Conservation (phyloP, 53 echinoderm and acorn worm genomes). For the Mesocentrotus franciscanus region DNA sequence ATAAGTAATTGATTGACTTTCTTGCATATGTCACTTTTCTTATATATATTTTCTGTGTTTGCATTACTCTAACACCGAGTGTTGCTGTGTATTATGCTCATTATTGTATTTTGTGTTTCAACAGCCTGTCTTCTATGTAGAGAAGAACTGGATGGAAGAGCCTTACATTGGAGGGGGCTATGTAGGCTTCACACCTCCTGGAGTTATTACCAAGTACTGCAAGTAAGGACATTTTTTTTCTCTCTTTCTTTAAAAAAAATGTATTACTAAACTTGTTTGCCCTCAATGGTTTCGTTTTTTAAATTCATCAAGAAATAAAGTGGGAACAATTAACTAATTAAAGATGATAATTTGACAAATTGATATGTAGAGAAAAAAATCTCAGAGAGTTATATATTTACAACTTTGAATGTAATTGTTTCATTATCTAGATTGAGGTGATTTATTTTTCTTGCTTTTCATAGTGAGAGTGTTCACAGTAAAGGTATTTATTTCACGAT, state of each 20-base stretch:
- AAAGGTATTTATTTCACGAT: neutral
- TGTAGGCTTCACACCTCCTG: constrained; percentile 73
- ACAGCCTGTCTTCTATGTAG: constrained; percentile 79
- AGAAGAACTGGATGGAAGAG: constrained; percentile 92
- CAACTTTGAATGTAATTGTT: no score
- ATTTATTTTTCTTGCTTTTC: neutral
- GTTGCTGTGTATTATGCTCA: no score
- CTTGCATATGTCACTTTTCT: no score
- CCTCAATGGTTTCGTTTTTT: neutral
- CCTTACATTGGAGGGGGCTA: constrained; percentile 87
- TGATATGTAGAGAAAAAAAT: neutral
- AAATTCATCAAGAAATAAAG: neutral
- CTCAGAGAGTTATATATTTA: neutral
- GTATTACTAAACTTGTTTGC: neutral
- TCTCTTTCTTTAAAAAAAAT: neutral
- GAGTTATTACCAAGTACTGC: constrained; percentile 74
- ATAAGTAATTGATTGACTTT: no score
- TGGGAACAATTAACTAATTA: neutral
- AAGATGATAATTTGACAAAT: neutral
- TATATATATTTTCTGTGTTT: no score
- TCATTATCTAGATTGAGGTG: neutral
- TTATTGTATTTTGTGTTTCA: neutral
- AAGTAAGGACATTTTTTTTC: constrained; percentile 64
- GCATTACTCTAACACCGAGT: no score
- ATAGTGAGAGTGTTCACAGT: neutral